Evolutionary conservation across 2,797 vertebrate species (phyloP).

Genomic region (Clarias laeviceps): DNA sequence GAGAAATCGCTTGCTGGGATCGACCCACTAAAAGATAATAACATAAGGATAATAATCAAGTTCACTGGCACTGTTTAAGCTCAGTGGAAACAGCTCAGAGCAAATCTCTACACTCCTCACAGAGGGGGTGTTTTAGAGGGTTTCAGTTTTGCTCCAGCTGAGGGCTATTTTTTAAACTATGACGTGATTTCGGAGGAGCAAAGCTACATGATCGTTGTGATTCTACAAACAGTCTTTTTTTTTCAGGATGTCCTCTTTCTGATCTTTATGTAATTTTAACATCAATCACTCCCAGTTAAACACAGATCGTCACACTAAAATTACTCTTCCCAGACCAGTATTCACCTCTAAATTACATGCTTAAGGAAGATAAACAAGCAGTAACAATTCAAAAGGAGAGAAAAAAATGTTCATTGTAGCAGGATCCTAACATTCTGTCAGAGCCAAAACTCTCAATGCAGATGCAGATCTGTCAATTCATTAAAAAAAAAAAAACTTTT

Average conservation of each 20-base stretch:
- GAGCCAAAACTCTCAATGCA: too few species aligned
- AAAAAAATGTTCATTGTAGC: constrained; percentile 8
- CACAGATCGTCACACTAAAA: constrained; percentile 36
- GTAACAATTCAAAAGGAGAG: constrained; percentile 16
- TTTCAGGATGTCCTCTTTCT: constrained; percentile 19
- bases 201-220: constrained; percentile 35
- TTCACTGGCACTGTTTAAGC: background rate
- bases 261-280: constrained; percentile 40
- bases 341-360: constrained; percentile 45
- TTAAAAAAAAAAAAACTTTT: background rate
- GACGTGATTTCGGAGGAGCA: constrained; percentile 37
- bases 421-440: background rate
- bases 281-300: constrained; percentile 44
- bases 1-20: background rate
- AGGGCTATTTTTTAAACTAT: constrained; percentile 43
- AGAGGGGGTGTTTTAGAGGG: background rate
- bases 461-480: background rate
- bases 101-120: background rate
- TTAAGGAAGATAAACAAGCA: constrained; percentile 25
- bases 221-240: constrained; percentile 23
- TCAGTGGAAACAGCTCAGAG: background rate
- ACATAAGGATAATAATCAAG: background rate
- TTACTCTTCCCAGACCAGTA: constrained; percentile 32
- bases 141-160: constrained; percentile 33
- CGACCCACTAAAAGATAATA: background rate